These are phyloP conservation scores for Cliona cf. orientalis DNA, from an alignment of 37 sponge, comb jelly and placozoan species.

Conservation along the genomic window DNA sequence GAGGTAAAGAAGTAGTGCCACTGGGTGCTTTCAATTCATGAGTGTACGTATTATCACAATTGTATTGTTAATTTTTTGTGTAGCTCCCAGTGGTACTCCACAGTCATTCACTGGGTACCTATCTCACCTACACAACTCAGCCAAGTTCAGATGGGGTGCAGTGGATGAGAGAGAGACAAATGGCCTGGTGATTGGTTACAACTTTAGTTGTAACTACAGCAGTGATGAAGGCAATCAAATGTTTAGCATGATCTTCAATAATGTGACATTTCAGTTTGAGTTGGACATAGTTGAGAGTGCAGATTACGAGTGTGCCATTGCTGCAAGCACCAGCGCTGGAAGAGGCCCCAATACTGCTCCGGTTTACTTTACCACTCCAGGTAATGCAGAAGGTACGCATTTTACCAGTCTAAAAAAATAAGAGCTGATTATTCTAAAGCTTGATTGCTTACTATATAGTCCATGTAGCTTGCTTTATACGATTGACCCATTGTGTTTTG, in stretches of 20 bases:
- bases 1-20: background rate
- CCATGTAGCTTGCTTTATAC: background rate
- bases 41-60: background rate
- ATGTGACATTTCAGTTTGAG: background rate
- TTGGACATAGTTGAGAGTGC: background rate
- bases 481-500: background rate
- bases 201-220: background rate
- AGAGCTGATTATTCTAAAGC: background rate
- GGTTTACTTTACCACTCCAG: conserved; percentile 16
- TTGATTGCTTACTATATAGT: background rate
- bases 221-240: background rate
- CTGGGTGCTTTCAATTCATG: background rate
- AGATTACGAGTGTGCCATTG: conserved; percentile 19
- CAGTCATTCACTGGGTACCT: conserved; percentile 28
- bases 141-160: conserved; percentile 13
- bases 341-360: conserved; percentile 14
- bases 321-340: conserved; percentile 14
- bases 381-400: background rate
- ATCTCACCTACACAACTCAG: conserved; percentile 13
- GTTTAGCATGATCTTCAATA: background rate
- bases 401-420: background rate
- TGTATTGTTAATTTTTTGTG: background rate
- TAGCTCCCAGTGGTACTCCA: conserved; percentile 31
- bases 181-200: conserved; percentile 17
- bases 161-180: background rate